Evolutionary conservation across 30 jellyfish, hydroid and myxozoan genomes (phyloP).

Genomic region (Catostylus mosaicus): DNA sequence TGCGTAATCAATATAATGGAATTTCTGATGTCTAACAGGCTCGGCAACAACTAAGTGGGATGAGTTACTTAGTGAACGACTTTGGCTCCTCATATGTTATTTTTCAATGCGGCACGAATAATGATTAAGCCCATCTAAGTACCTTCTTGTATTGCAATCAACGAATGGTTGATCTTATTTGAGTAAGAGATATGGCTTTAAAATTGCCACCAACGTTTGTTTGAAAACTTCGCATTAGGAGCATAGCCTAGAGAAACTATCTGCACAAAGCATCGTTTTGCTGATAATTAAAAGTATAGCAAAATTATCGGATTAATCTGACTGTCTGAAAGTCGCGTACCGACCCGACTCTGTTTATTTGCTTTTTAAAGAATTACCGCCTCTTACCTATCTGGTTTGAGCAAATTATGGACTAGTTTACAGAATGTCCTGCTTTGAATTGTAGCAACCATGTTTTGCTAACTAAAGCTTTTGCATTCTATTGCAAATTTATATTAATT

Average conservation of each 20-base stretch:
- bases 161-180: background rate
- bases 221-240: background rate
- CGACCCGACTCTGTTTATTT: background rate
- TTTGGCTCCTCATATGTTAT: constrained; percentile 15
- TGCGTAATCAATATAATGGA: constrained; percentile 32
- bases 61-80: constrained; percentile 6
- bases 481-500: too few species aligned
- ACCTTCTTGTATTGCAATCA: constrained; percentile 26
- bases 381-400: background rate
- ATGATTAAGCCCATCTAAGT: background rate
- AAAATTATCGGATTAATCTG: background rate
- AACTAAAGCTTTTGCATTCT: too few species aligned
- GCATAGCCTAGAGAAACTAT: background rate
- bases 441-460: too few species aligned
- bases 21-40: constrained; percentile 36
- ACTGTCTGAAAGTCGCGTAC: background rate
- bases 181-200: background rate
- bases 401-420: background rate
- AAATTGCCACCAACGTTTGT: constrained; percentile 20
- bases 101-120: constrained; percentile 20
- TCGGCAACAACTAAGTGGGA: constrained; percentile 44
- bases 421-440: background rate
- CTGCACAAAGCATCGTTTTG: background rate
- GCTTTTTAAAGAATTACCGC: background rate
- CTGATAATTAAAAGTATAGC: background rate